Base-by-base conservation (phyloP, 2,113 vertebrate species). In the Chaetura pelagica region DNA sequence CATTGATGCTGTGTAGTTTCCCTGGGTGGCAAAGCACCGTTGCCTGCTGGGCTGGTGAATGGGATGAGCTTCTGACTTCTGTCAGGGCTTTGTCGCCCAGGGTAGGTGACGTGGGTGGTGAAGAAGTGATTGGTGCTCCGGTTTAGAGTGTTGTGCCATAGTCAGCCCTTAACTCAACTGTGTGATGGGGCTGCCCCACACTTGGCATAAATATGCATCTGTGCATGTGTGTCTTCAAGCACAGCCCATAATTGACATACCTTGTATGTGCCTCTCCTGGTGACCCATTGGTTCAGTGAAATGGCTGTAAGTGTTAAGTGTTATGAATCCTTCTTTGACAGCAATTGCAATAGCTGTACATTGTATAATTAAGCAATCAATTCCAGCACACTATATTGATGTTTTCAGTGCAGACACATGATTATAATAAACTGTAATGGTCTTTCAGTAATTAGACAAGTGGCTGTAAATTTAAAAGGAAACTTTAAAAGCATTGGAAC, bases 281-380 rank as follows among this genome's bases (percentile, higher is more conserved):
- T 58, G 32, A 72, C 40, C 75, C 13, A 2, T 19, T 40, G 22
- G 48, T 63, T 87, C 38, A 34, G 32, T 86, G 80, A 71, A 77
- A 66, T 35, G 68, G 57, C 68, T 74, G 4, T 42, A 64, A 94
- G 67, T 71, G 48, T 66, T 73, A 62, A 84, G 10, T 54, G 67
- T 55, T 92, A 49, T 7, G 92, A 93, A 81, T 93, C 54, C 24
- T 94, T 21, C 79, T 96, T 72, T 72, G 90, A 90, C 80, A 67
- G 64, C 40, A 81, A 30, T 86, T 78, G 84, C 76, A 83, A 85
- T 67, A 80, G 78, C 67, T 88, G 30, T 90, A 75, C 79, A 46
- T 67, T 89, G 66, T 74, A 48, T 93, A 90, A 95, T 86, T 81
- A 85, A 90, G 90, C 94, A 93, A 75, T 94, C 83, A 88, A 71